Evolutionary conservation across 2,888 invertebrate species (phyloP), one percentile per base, ranked within the genome.

Genomic region (Andrena marginata): DNA sequence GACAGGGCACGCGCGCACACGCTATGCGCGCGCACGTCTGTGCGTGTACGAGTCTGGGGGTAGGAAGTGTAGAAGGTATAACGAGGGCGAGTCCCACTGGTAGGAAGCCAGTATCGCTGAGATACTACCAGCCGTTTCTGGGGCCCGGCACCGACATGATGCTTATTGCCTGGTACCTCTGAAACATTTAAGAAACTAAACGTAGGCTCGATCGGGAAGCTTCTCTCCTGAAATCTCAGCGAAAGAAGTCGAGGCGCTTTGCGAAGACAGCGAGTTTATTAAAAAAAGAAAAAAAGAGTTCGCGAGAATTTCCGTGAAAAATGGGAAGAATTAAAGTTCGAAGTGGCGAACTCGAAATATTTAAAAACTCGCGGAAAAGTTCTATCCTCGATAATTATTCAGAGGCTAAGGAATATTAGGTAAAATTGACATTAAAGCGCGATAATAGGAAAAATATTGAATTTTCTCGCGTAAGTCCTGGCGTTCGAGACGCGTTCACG

Each of bases 101-200:
- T 88, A 87, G 88, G 85, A 87, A 87, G 89, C 91, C 91, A 90
- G 79, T 82, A 82, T 89, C 86, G 67, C 80, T 80, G 84, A 84
- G 86, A 85, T 90, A 92, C 93, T 93, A 93, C 92, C 92, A 93
- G 89, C 87, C 87, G 79, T 82, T 80, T 76, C 79, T 77, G 80
- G 77, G 80, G 85, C 87, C 90, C 86, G 87, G 88, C 89, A 90
- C 89, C 88, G 89, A 87, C 92, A 91, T 92, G 90, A 88, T 88
- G 85, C 90, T 91, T 87, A 89, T 84, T 89, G 89, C 89, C 87
- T 85, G 89, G 86, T 87, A 88, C 88, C 79, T 87, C 92, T 92
- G 89, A 54, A 91, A 91, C 72, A 89, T 64, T 42, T 51, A 6
- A 51, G 71, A 51, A 13, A 4, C 16, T 13, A 0, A 42, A 2